These are phyloP conservation scores for Orchesellides sinensis DNA, from an alignment of 2,888 invertebrate genomes.

Conservation along the genomic window DNA sequence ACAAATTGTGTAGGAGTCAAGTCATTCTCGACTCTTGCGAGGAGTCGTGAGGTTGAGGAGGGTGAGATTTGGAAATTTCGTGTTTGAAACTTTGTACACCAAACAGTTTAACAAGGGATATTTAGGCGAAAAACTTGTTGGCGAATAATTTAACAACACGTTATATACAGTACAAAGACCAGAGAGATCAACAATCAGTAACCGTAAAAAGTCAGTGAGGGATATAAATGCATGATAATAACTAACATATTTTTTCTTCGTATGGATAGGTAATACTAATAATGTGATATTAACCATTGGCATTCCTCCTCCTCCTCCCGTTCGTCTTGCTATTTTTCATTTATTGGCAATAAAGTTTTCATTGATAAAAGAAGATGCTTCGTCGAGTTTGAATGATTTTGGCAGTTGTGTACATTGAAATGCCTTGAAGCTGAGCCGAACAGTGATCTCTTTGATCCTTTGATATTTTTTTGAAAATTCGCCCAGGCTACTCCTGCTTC, in stretches of 20 bases:
- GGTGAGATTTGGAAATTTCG: background rate
- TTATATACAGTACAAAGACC: background rate
- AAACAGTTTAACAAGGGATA: background rate
- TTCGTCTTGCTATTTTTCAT: slow-evolving; percentile 3
- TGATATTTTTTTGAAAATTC: no score
- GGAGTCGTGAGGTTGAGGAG: background rate
- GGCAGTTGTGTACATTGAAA: background rate
- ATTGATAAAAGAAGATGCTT: slow-evolving; percentile 20
- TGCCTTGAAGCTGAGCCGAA: background rate
- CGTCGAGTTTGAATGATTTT: slow-evolving; percentile 25
- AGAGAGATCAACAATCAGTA: slow-evolving; percentile 12
- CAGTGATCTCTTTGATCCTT: slow-evolving; percentile 12
- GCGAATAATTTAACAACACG: slow-evolving; percentile 5
- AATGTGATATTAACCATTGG: slow-evolving; percentile 1
- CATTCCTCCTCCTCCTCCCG: background rate
- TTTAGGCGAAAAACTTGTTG: slow-evolving; percentile 2
- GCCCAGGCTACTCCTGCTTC: no score
- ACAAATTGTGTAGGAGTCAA: no score
- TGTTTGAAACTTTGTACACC: slow-evolving; percentile 13
- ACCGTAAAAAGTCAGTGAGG: slow-evolving; percentile 30
- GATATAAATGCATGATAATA: background rate
- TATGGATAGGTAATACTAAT: background rate
- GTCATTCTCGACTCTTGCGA: background rate
- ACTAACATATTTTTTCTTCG: background rate
- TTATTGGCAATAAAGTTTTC: slow-evolving; percentile 18